Evolutionary conservation across 1,140 invertebrate genomes (phyloP).

Genomic region (Drosophila sp.): DNA sequence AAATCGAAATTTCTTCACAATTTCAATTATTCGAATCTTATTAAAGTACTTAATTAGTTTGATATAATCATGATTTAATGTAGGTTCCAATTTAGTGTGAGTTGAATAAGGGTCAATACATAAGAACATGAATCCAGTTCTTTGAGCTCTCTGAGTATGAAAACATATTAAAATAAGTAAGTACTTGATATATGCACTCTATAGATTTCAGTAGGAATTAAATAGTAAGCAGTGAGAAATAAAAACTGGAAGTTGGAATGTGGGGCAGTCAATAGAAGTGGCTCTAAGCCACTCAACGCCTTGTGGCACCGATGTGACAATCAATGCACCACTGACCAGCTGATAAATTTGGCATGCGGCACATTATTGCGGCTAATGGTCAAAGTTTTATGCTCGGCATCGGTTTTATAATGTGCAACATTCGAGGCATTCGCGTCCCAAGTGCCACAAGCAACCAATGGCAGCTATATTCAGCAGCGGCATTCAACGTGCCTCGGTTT

Average conservation of each 20-base stretch:
- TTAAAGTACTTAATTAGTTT: too few species aligned
- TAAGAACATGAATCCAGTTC: too few species aligned
- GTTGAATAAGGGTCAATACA: too few species aligned
- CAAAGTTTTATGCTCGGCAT: slow-evolving; percentile 77
- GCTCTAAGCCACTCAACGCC: slow-evolving; percentile 58
- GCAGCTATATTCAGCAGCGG: neutral
- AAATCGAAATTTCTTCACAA: too few species aligned
- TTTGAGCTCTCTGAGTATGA: too few species aligned
- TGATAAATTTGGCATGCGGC: slow-evolving; percentile 73
- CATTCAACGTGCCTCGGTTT: slow-evolving; percentile 30
- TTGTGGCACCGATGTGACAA: slow-evolving; percentile 26
- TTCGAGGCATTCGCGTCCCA: slow-evolving; percentile 55
- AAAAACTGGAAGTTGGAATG: neutral
- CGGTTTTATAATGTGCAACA: slow-evolving; percentile 74
- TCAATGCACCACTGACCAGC: slow-evolving; percentile 72
- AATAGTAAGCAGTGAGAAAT: neutral
- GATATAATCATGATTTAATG: too few species aligned
- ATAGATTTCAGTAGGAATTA: too few species aligned
- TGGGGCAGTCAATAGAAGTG: slow-evolving; percentile 60
- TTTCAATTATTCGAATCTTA: too few species aligned
- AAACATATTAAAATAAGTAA: too few species aligned
- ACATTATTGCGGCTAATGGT: slow-evolving; percentile 80
- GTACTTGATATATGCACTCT: neutral
- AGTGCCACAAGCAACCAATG: slow-evolving; percentile 8
- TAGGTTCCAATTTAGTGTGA: too few species aligned